Percentiles rank a stretch among this genome's conserved stretches.
phyloP scores from a whole-genome alignment of 2,797 vertebrate species.

The Hydrolagus colliei region DNA sequence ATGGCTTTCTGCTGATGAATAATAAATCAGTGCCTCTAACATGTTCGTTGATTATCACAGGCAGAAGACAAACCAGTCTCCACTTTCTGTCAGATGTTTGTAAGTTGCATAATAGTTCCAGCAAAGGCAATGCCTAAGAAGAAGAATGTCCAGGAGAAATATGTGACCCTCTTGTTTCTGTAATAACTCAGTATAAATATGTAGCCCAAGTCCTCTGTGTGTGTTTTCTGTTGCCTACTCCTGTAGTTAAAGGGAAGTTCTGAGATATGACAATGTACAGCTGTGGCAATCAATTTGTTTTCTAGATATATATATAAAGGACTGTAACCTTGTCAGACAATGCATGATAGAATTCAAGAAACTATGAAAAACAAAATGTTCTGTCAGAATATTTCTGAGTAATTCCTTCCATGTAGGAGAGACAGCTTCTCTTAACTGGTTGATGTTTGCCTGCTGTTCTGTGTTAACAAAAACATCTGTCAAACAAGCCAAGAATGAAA shows the following conservation, averaged over 20 bases:
- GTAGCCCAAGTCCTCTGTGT: not conserved
- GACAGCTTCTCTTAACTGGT: constrained; percentile 32
- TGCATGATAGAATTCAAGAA: constrained; percentile 28
- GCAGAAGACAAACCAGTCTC: constrained; percentile 25
- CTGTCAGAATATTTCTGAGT: constrained; percentile 32
- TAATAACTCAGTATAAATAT: constrained; percentile 10
- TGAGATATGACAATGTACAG: constrained; percentile 17
- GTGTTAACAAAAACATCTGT: constrained; percentile 30
- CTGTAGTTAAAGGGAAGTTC: constrained; percentile 14
- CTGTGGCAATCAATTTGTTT: constrained; percentile 18
- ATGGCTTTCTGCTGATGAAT: constrained; percentile 28
- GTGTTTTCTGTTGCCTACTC: not conserved
- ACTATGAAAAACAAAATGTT: constrained; percentile 32
- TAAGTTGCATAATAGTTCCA: constrained; percentile 18
- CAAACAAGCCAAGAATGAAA: constrained; percentile 19
- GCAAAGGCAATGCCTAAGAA: not conserved
- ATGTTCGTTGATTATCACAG: constrained; percentile 27
- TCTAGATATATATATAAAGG: constrained; percentile 24
- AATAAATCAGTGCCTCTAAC: constrained; percentile 30
- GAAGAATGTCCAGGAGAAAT: constrained; percentile 13
- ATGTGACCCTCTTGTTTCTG: not conserved
- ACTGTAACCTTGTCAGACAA: constrained; percentile 31
- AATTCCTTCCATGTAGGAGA: constrained; percentile 31
- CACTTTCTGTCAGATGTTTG: constrained; percentile 28
- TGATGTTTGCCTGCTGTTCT: constrained; percentile 31